Conservation (phyloP, 2,888 invertebrate species). For the Amphipyra tragopoginis region DNA sequence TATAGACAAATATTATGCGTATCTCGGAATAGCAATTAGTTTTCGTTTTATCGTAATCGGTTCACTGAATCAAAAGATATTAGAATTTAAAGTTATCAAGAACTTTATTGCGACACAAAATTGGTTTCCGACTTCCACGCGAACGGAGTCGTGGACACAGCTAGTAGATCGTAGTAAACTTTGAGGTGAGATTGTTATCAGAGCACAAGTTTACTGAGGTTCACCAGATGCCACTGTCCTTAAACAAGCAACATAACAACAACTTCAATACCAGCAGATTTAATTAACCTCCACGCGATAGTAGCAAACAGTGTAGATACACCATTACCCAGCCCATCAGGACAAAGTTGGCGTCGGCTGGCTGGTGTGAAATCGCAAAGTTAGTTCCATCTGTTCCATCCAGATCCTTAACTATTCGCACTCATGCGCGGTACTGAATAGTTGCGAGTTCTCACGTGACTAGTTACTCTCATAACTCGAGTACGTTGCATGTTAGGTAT, state of each 20-base stretch:
- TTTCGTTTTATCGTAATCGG: no score
- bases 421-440: conserved; percentile 46
- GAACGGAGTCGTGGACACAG: no score
- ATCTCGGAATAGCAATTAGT: no score
- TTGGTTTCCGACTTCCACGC: no score
- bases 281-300: conserved; percentile 36
- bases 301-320: conserved; percentile 38
- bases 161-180: no score
- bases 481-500: conserved; percentile 23
- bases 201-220: no score
- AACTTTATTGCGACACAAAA: no score
- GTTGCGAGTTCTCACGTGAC: conserved; percentile 45
- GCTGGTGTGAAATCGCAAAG: conserved; percentile 67
- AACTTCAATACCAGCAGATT: conserved; percentile 39
- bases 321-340: conserved; percentile 49
- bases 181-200: no score
- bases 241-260: background rate
- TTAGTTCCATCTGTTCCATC: conserved; percentile 66
- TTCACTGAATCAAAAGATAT: no score
- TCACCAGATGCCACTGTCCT: background rate
- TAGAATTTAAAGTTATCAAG: no score
- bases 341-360: conserved; percentile 61
- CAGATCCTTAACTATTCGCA: conserved; percentile 68
- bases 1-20: no score
- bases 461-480: conserved; percentile 36